Conservation (phyloP, 2,888 invertebrate genomes). For the Nasonovia ribisnigri region DNA sequence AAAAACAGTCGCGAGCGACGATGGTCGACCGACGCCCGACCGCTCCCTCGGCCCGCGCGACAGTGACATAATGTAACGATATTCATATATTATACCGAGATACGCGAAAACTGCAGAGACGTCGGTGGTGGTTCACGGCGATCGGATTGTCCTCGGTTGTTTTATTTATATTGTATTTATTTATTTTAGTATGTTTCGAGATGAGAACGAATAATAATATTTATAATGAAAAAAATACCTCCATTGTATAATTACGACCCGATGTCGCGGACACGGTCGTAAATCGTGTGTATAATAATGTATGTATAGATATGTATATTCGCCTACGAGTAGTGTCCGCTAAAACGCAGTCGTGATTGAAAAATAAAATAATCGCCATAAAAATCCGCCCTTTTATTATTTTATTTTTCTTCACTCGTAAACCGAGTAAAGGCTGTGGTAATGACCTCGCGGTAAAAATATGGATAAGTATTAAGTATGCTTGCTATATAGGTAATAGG, state of each 20-base stretch:
- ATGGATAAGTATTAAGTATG: background rate
- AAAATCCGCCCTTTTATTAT: conserved; percentile 41
- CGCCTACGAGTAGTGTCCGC: conserved; percentile 46
- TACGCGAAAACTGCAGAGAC: conserved; percentile 1
- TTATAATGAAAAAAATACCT: conserved; percentile 25
- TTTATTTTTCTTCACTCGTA: conserved; percentile 26
- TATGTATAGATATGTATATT: background rate
- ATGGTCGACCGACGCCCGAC: background rate
- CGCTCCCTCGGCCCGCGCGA: background rate
- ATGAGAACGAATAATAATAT: background rate
- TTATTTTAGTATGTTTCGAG: conserved; percentile 7
- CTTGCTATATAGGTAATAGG: background rate
- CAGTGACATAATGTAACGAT: background rate
- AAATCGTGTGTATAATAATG: conserved; percentile 51
- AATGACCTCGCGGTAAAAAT: conserved; percentile 14
- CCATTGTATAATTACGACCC: conserved; percentile 53
- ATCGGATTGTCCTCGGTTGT: background rate
- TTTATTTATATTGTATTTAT: background rate
- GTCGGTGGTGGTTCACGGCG: background rate
- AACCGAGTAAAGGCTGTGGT: conserved; percentile 30
- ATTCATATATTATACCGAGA: background rate
- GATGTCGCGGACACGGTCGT: conserved; percentile 28
- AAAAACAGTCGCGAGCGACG: background rate
- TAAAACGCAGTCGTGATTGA: conserved; percentile 49
- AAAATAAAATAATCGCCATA: conserved; percentile 52